Conservation (phyloP, 2,888 invertebrate genomes). For the Enchytraeus crypticus region DNA sequence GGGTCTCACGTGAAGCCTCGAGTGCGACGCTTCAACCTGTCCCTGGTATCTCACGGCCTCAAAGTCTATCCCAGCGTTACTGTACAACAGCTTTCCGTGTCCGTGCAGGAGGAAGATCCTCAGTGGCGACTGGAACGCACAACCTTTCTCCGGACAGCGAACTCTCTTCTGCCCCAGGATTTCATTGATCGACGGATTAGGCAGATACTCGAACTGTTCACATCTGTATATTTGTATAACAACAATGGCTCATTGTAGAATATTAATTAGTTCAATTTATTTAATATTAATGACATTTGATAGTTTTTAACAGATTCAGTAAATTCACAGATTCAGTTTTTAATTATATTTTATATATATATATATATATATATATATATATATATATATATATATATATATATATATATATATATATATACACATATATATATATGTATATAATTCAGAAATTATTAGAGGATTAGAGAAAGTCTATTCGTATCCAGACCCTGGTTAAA, state of each 20-base stretch:
- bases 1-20: not conserved
- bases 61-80: conserved; percentile 23
- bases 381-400: no score
- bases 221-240: conserved; percentile 16
- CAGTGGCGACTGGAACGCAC: conserved; percentile 21
- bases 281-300: no score
- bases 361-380: no score
- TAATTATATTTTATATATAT: not conserved
- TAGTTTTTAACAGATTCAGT: no score
- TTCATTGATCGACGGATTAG: conserved; percentile 31
- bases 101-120: conserved; percentile 25
- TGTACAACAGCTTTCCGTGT: conserved; percentile 21
- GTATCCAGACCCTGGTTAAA: no score
- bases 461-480: no score
- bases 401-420: no score
- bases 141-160: conserved; percentile 35
- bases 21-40: not conserved
- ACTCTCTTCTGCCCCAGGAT: conserved; percentile 32
- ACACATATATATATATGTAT: no score
- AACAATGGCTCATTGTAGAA: no score
- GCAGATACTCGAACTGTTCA: conserved; percentile 31
- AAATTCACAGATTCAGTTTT: not conserved
- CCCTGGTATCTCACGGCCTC: conserved; percentile 16
- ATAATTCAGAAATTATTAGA: no score
- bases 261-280: no score